Conservation (phyloP, 2,888 invertebrate genomes). For the Bombylius major region DNA sequence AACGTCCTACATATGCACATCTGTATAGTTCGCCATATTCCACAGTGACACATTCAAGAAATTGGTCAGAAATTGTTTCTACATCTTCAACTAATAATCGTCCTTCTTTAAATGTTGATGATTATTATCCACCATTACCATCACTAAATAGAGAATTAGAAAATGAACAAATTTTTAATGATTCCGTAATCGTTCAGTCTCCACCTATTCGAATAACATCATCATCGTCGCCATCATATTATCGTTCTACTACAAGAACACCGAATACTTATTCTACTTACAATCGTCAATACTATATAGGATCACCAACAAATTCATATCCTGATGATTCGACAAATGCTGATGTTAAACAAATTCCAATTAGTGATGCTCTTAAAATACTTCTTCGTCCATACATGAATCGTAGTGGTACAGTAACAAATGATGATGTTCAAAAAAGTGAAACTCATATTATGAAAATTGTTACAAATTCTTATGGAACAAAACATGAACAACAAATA, state of each 20-base stretch:
- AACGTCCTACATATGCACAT: conserved; percentile 13
- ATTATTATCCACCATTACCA: not conserved
- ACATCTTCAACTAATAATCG: conserved; percentile 20
- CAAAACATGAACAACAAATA: conserved; percentile 13
- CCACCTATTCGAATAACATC: not conserved
- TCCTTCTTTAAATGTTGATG: too few species aligned
- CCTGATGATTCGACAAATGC: not conserved
- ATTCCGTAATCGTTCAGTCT: not conserved
- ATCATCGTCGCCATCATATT: too few species aligned
- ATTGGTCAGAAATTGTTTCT: not conserved
- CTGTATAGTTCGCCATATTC: conserved; percentile 30
- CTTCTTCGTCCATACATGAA: conserved; percentile 29
- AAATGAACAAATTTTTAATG: not conserved
- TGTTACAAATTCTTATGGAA: conserved; percentile 10
- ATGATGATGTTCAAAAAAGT: conserved; percentile 20
- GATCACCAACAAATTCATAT: conserved; percentile 4
- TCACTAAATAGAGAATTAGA: not conserved
- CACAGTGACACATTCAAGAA: conserved; percentile 26
- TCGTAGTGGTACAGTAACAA: conserved; percentile 24
- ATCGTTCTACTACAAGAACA: not conserved
- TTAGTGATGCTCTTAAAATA: conserved; percentile 28
- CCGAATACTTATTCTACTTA: conserved; percentile 7
- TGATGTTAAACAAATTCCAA: conserved; percentile 10
- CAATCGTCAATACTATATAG: conserved; percentile 21
- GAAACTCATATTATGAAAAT: conserved; percentile 29